Base-by-base conservation (phyloP, 2,888 invertebrate genomes). In the Lycaena phlaeas region DNA sequence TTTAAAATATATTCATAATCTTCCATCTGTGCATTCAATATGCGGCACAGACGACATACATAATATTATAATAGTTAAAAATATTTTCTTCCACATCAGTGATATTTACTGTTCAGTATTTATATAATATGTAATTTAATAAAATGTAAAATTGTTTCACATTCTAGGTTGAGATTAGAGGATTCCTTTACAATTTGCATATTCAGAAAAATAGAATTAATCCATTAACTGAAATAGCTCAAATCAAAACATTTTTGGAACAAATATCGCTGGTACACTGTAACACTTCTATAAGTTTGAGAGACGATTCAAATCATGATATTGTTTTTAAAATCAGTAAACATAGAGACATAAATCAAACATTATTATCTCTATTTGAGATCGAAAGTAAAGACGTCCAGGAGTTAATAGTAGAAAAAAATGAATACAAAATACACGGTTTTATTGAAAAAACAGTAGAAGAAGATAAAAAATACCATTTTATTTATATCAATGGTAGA, bases 401-500 rank as follows among this genome's bases (percentile, higher is more conserved):
- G 57, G 81, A 81, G 47, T 52, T 81, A 9, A 64, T 64, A 50
- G 66, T 81, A 9, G 72, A 81, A 55, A 82, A 81, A 39, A 65
- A 67, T 46, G 48, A 64, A 38, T 87, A 88, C 50, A 77, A 72
- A 53, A 70, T 90, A 6, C 75, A 72, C 47, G 90, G 88, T 1
- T 85, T 85, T 49, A 75, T 92, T 41, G 84, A 86, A 28, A 87
- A 78, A 49, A 51, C 44, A 40, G 49, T 53, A 22, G 49, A 40
- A 2, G 54, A 57, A 4, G 9, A 44, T 22, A 56, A 52, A 26
- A 52, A 49, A 34, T 61, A 85, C 14, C 89, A 91, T 54, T 89
- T 87, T 69, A 69, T 92, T 34, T 92, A 87, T 65, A 74, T 92
- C 3, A 92, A 92, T 69, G 87, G 86, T 50, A 76, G 87, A 49